phyloP scores from a whole-genome alignment of 2,888 invertebrate species.

The Nezara viridula region DNA sequence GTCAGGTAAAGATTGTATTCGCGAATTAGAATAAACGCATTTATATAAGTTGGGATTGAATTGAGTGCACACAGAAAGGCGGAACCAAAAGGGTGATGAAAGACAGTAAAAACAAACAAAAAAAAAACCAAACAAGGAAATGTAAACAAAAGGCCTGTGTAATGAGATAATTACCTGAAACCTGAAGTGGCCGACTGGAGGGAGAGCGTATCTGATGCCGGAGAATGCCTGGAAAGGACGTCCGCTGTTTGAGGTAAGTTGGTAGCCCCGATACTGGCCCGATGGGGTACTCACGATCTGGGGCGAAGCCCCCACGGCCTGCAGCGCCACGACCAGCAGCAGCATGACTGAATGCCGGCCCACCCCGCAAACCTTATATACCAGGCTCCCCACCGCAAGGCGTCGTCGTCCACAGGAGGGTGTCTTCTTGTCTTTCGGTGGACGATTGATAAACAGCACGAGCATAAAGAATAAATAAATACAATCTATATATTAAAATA shows the following conservation, averaged over 20 bases:
- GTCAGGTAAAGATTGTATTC: background rate
- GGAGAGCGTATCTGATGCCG: constrained; percentile 74
- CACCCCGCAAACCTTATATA: constrained; percentile 10
- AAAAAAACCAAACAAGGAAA: background rate
- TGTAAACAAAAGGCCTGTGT: background rate
- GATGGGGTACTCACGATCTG: constrained; percentile 55
- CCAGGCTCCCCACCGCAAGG: background rate
- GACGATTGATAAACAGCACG: background rate
- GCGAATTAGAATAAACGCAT: background rate
- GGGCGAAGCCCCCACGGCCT: background rate
- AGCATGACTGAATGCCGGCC: constrained; percentile 30
- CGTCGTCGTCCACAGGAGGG: background rate
- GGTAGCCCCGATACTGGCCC: constrained; percentile 60
- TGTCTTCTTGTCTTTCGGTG: background rate
- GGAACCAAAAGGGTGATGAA: constrained; percentile 25
- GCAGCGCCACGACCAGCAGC: background rate
- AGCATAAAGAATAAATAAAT: background rate
- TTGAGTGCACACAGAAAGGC: constrained; percentile 7
- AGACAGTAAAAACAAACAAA: background rate
- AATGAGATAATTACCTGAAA: constrained; percentile 68
- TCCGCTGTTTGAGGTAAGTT: constrained; percentile 67
- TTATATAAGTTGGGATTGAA: constrained; percentile 27
- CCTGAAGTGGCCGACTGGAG: constrained; percentile 71
- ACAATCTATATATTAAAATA: background rate
- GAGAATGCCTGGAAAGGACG: constrained; percentile 71